A percentile compares a stretch with the other conserved stretches of the same genome.
These are phyloP conservation scores for Ophioninae sp. DNA, from an alignment of 2,888 invertebrate species.

Conservation along the genomic window DNA sequence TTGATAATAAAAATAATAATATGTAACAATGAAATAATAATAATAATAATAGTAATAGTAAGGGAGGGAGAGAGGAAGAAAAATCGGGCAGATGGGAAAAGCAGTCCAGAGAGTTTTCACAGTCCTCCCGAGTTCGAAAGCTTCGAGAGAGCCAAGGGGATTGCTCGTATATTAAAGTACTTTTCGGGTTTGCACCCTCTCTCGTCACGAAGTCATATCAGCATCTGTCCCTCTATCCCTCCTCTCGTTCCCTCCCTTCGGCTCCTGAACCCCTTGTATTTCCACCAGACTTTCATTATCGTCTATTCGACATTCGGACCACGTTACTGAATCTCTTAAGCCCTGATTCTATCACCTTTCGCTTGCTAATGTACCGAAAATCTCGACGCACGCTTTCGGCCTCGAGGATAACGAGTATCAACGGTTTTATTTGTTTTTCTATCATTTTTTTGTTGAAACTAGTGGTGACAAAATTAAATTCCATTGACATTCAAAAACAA, in stretches of 20 bases:
- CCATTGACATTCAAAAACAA: no score
- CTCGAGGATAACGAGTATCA: neutral
- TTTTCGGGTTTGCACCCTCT: conserved; percentile 72
- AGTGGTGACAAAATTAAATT: no score
- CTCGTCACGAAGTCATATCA: conserved; percentile 57
- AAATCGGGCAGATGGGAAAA: conserved; percentile 50
- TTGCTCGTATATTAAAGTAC: conserved; percentile 78
- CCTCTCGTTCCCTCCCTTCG: conserved; percentile 1
- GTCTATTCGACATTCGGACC: conserved; percentile 69
- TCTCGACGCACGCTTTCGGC: conserved; percentile 25
- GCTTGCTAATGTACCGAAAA: conserved; percentile 23
- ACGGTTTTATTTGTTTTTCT: no score
- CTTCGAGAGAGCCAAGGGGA: conserved; percentile 75
- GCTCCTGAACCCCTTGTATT: conserved; percentile 4
- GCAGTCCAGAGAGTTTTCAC: conserved; percentile 66
- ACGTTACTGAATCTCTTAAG: conserved; percentile 63
- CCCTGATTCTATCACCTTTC: conserved; percentile 49
- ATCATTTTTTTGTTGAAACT: no score
- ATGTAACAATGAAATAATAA: no score
- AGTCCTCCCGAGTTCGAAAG: conserved; percentile 75
- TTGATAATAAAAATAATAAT: no score
- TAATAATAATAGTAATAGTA: conserved; percentile 4
- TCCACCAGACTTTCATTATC: conserved; percentile 31
- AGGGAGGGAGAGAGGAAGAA: neutral
- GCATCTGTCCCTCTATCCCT: conserved; percentile 26